Base-by-base conservation (phyloP, 2,888 invertebrate species). In the Nowickia ferox region DNA sequence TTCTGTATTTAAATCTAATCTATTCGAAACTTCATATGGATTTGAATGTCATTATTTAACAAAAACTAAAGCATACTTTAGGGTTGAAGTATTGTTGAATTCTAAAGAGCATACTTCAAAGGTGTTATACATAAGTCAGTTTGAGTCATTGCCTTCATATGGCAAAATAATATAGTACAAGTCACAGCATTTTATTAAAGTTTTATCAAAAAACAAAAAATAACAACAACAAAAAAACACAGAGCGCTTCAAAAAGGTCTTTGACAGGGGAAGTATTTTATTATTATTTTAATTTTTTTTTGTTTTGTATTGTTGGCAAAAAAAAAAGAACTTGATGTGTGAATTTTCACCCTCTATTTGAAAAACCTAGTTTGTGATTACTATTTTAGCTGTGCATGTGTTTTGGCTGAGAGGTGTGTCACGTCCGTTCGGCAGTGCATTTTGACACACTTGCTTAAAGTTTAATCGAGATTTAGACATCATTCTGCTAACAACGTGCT, bases 41-140 rank as follows among this genome's bases (percentile, higher is more conserved):
- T 30, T 30, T 15, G 53, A 68, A 75, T 17, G 15, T 61, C 44
- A 81, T 69, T 46, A 48, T 30, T 55, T n/a, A 46, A 1, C 55
- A 17, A 51, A 68, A 59, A 44, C 38, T n/a, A 46, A 63, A 71
- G 65, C 71, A 65, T 83, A 71, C 71, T 72, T 19, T 13, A 51
- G 76, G 82, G 71, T 42, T 40, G 71, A 2, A 15, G 17, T 57
- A 9, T 17, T 40, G 2, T 55, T 40, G 5, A n/a, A 8, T 10
- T 55, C 2, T 11, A 38, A 40, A 55, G 30, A 65, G 79, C 69
- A 71, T 79, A 79, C 66, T 79, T 82, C 40, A 51, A 22, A 83
- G 82, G 82, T 86, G 85, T 83, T 82, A 72, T n/a, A n/a, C n/a
- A n/a, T n/a, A 83, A 86, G 85, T 86, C 75, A 76, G 44, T 66